Base-by-base conservation (phyloP, 37 sponge, comb jelly and placozoan species). In the Petrosia ficiformis region DNA sequence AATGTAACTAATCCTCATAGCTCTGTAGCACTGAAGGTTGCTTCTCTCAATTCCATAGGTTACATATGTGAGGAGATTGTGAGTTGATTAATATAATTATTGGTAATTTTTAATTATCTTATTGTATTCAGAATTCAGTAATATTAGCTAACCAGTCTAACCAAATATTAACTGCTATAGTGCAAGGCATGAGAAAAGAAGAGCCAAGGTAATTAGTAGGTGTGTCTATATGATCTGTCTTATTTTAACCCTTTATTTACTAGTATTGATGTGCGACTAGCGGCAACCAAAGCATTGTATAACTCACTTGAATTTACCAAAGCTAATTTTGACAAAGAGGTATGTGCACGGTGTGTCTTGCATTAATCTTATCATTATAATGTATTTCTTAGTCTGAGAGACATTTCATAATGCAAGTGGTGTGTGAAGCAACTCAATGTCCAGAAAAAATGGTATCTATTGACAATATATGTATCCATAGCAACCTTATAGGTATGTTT, bases 321-420 rank as follows among this genome's bases (percentile, higher is more conserved):
- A 63, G 88, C 94, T 3, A 96, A 99, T 70, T 99, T 99, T 86
- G 94, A 99, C 22, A 93, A 84, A 67, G 87, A 92, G 82, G 97
- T 95, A 26, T 37, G 72, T 74, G 0, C 21, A 60, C 1, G 57
- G 21, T 67, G 2, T 2, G 33, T 8, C 14, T 4, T 3, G 11
- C 39, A 38, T 30, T 19, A 3, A 24, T 72, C 67, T 73, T 34
- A 48, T 57, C 24, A 41, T 36, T 22, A 21, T 58, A 72, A 25
- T 31, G 52, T 52, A 57, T 33, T 66, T 16, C 42, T 4, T 57
- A 97, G 97, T 64, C 72, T 19, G 99, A 99, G 74, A 68, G 99
- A 16, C 91, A 99, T 72, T 93, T 80, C 77, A 99, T 99, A 36
- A 99, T 99, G 99, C 96, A 96, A 85, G 97, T 94, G 57, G 84